Base-by-base conservation (phyloP, 2,888 invertebrate genomes). In the Amiota communis region DNA sequence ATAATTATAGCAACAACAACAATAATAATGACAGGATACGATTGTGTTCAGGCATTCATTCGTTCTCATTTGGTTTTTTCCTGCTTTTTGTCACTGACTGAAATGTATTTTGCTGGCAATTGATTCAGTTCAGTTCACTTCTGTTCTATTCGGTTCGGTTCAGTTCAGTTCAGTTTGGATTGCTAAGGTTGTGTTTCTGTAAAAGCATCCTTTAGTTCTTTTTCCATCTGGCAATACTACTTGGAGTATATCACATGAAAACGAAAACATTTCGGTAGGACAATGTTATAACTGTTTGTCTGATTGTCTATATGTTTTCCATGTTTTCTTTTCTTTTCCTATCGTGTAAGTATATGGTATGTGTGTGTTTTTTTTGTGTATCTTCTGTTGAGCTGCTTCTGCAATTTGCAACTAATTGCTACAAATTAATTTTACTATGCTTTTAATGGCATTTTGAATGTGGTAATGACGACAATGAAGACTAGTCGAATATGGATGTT, bases 371-470 rank as follows among this genome's bases (percentile, higher is more conserved):
- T 47, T 8, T 48, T 48, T 49, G 72, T 69, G 17, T 49, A 20
- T 36, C n/a, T 48, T 67, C n/a, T 64, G 67, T 36, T 76, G 77
- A 8, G 20, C 64, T 71, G 68, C 73, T 76, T 78, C 81, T 77
- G 84, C 85, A 83, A 83, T 83, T 85, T 85, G 85, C 83, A 83
- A 83, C 85, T 85, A 83, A 83, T 83, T 83, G 83, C 83, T 78
- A 83, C 84, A 84, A 85, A 83, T 85, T 83, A 85, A 83, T 85
- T 85, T 83, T 85, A 85, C 84, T 85, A 82, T 82, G 79, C 82
- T 85, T 83, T 85, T 83, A 85, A 83, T 85, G 84, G 82, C 85
- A 81, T 85, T 85, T 85, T 83, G 85, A 83, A 83, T 85, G 82
- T 83, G 83, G 80, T 77, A 78, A 82, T 80, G 80, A 80, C 80